These are phyloP conservation scores for Podilymbus podiceps DNA, from an alignment of 2,113 vertebrate species.

Conservation along the genomic window DNA sequence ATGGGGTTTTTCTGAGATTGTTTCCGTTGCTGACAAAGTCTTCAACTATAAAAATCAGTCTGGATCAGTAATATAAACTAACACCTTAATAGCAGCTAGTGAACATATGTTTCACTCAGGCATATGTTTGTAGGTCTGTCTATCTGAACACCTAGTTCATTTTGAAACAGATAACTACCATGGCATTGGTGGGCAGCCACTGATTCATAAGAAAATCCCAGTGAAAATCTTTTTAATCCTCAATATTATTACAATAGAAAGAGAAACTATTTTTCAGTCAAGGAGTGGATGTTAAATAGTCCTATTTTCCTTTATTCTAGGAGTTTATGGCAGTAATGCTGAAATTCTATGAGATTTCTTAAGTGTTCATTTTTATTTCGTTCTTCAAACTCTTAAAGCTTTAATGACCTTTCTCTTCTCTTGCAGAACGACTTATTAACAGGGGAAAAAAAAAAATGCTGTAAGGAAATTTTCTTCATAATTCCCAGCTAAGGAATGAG, in stretches of 20 bases:
- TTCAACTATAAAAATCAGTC: neutral
- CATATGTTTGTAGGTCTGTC: neutral
- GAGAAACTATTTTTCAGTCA: neutral
- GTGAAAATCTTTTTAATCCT: neutral
- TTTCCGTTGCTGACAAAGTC: neutral
- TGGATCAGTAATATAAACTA: neutral
- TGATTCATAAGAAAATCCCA: neutral
- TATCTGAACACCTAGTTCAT: neutral
- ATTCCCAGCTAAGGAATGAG: neutral
- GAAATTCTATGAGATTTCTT: neutral
- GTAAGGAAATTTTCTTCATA: neutral
- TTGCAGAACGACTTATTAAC: neutral
- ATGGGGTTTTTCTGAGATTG: neutral
- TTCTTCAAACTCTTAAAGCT: neutral
- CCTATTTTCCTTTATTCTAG: neutral
- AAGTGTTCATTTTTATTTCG: constrained; percentile 1
- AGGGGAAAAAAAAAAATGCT: neutral
- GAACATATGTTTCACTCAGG: neutral
- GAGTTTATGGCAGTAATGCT: neutral
- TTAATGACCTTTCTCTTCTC: neutral
- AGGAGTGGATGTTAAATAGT: neutral
- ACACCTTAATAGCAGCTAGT: neutral
- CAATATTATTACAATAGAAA: neutral
- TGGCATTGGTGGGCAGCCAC: neutral
- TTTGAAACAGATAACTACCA: neutral